Base-by-base conservation (phyloP, 1,140 invertebrate genomes). In the Habropoda laboriosa region DNA sequence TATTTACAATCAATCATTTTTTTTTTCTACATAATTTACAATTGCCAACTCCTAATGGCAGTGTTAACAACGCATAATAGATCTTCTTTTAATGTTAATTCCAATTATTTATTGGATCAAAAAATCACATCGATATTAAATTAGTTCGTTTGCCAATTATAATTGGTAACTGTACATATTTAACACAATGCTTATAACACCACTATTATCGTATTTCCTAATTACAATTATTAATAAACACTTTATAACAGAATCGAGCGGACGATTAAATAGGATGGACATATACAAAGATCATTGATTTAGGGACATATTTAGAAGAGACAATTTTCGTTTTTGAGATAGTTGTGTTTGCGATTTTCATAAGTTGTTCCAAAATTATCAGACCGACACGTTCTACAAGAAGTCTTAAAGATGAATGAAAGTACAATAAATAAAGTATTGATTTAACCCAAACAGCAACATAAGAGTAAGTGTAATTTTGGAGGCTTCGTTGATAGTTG, bases 101-200 rank as follows among this genome's bases (percentile, higher is more conserved):
- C 76, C 84, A 86, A 83, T 72, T 35, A 77, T 80, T 76, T 84
- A 81, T 88, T 79, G 78, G 75, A 84, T 76, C 60, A 80, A 85
- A 86, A 55, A 86, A 88, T 88, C 79, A 88, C 83, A 84, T 86
- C 70, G 60, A 86, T 86, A 87, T 88, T 89, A 86, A 90, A 89
- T 89, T 87, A 89, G 70, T 86, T 79, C 79, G 87, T 91, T 91
- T 90, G 90, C 89, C 90, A 90, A 92, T 92, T 90, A 88, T 91
- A 92, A 91, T 91, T 92, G 89, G 89, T 92, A 92, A 92, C 91
- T 92, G 91, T 92, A 92, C 91, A 93, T 93, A 92, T 91, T 90
- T 89, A 92, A 92, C 88, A 92, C 86, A 93, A 92, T 92, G 86
- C 91, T 91, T 86, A 91, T 88, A 91, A 92, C 90, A 90, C 87